A percentile compares a stretch with the other conserved stretches of the same genome.
These are phyloP conservation scores for Craniophora ligustri DNA, from an alignment of 2,888 invertebrate genomes.

Conservation along the genomic window DNA sequence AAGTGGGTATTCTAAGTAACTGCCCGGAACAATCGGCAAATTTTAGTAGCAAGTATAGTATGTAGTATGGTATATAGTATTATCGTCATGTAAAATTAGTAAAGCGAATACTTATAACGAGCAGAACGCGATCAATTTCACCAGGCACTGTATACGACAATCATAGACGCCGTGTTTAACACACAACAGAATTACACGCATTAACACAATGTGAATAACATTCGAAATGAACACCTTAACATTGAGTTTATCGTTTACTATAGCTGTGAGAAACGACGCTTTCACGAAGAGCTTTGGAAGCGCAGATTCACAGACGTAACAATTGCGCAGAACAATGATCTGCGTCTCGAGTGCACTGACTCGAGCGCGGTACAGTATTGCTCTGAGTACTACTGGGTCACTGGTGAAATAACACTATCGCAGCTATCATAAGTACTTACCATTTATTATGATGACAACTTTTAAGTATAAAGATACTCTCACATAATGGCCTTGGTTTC, in stretches of 20 bases:
- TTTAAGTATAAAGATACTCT: too few relatives aligned
- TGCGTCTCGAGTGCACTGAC: slow-evolving; percentile 68
- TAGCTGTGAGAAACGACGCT: slow-evolving; percentile 78
- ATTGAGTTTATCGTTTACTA: slow-evolving; percentile 64
- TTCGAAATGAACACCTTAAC: slow-evolving; percentile 63
- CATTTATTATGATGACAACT: background rate
- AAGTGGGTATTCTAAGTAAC: too few relatives aligned
- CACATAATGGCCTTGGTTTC: too few relatives aligned
- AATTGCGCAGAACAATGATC: slow-evolving; percentile 78
- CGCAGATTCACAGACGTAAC: slow-evolving; percentile 72
- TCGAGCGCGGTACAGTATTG: slow-evolving; percentile 31
- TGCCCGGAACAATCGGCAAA: too few relatives aligned
- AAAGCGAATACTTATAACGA: background rate
- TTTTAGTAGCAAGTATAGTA: too few relatives aligned
- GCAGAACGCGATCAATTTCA: slow-evolving; percentile 7
- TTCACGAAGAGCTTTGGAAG: slow-evolving; percentile 72
- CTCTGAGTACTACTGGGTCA: slow-evolving; percentile 33
- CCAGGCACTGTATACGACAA: slow-evolving; percentile 20
- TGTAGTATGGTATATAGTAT: too few relatives aligned
- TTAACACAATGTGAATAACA: slow-evolving; percentile 44
- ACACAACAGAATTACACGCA: slow-evolving; percentile 56
- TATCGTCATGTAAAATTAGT: background rate
- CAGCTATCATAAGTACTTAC: background rate
- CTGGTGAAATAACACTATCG: slow-evolving; percentile 19
- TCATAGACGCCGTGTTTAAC: slow-evolving; percentile 36